Evolutionary conservation across 1,140 invertebrate species (phyloP).

Genomic region (Pseudomyrmex concolor): DNA sequence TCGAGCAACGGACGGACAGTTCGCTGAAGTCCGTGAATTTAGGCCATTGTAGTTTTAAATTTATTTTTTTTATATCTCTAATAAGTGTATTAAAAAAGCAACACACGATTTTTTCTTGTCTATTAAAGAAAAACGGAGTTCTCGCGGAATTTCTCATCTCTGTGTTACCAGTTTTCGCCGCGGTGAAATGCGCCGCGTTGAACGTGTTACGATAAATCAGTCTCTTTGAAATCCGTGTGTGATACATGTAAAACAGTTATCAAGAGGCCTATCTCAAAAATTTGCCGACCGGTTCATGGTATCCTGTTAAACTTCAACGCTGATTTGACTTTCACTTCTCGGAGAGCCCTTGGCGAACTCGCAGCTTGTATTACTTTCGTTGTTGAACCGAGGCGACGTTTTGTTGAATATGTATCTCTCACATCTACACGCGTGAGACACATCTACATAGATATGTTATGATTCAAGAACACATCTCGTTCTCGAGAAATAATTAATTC

Average conservation of each 20-base stretch:
- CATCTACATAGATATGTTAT: background rate
- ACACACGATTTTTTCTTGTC: too few species aligned
- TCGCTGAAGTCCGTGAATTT: too few species aligned
- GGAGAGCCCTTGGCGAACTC: conserved; percentile 70
- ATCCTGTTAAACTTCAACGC: conserved; percentile 75
- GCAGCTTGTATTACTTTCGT: conserved; percentile 12
- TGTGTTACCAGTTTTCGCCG: background rate
- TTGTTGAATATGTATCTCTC: background rate
- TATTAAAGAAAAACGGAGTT: too few species aligned
- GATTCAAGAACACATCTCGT: too few species aligned
- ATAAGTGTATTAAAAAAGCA: too few species aligned
- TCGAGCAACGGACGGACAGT: too few species aligned
- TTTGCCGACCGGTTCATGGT: conserved; percentile 63
- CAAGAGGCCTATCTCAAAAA: conserved; percentile 36
- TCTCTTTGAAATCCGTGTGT: background rate
- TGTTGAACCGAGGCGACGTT: background rate
- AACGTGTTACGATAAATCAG: background rate
- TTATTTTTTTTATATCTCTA: too few species aligned
- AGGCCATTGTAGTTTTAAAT: too few species aligned
- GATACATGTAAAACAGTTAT: conserved; percentile 4
- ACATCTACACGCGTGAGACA: background rate
- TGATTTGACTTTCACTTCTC: conserved; percentile 77
- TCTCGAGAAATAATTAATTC: too few species aligned
- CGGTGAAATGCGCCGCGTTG: background rate
- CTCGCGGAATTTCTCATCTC: background rate